Evolutionary conservation across 2,797 vertebrate species (phyloP).

Genomic region (Sebastes flavidus): DNA sequence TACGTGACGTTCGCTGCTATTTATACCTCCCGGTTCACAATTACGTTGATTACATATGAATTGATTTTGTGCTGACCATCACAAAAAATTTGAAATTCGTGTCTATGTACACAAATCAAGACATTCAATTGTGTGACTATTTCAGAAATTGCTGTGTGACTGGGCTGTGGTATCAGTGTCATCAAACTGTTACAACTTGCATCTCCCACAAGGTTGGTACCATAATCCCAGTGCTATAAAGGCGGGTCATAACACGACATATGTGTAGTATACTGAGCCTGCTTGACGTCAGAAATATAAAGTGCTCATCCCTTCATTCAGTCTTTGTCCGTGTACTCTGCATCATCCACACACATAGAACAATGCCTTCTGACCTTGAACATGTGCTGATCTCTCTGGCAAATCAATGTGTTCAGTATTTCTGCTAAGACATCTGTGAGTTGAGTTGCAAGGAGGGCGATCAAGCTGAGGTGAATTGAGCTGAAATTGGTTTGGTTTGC

Average conservation of each 20-base stretch:
- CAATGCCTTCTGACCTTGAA: not conserved
- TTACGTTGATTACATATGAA: too few relatives aligned
- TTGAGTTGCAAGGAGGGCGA: not conserved
- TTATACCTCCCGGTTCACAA: too few relatives aligned
- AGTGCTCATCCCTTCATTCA: not conserved
- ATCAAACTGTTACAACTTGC: not conserved
- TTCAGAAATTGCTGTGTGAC: too few relatives aligned
- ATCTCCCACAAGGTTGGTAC: not conserved
- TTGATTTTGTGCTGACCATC: too few relatives aligned
- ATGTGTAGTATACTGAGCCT: not conserved
- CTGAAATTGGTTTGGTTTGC: not conserved
- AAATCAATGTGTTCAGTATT: not conserved
- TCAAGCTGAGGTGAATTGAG: not conserved
- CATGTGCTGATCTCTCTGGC: not conserved
- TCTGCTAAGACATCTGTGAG: not conserved
- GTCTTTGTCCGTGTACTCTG: not conserved
- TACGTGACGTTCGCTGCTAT: too few relatives aligned
- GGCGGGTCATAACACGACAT: not conserved
- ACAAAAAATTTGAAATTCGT: too few relatives aligned
- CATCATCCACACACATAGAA: not conserved
- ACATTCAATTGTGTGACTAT: too few relatives aligned
- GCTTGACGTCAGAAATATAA: not conserved
- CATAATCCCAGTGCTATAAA: constrained; percentile 18
- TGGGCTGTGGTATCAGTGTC: not conserved
- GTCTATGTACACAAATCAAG: too few relatives aligned